Percentiles rank a stretch among this genome's conserved stretches.
Conservation (phyloP, 2,888 invertebrate genomes). For the Strigamia transsilvanica region DNA sequence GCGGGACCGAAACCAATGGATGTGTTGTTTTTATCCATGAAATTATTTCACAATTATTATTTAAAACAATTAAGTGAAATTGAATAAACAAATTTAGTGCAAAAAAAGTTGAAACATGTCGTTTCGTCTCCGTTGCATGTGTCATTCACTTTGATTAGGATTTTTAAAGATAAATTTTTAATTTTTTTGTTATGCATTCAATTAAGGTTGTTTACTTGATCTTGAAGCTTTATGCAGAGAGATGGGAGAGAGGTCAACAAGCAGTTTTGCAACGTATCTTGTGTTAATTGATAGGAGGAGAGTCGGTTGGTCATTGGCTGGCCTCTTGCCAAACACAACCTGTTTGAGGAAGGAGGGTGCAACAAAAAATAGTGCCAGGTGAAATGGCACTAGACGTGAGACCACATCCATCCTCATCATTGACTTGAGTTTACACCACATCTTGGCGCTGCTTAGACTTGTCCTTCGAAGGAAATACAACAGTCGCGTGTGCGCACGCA, state of each 20-base stretch:
- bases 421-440: not conserved
- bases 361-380: conserved; percentile 48
- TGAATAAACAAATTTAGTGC: not conserved
- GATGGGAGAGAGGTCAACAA: conserved; percentile 49
- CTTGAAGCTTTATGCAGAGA: conserved; percentile 36
- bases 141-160: not conserved
- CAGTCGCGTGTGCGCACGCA: not conserved
- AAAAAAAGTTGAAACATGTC: not conserved
- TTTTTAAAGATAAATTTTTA: not conserved
- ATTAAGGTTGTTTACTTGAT: conserved; percentile 46
- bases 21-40: not conserved
- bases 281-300: conserved; percentile 50
- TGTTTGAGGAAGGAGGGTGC: conserved; percentile 41
- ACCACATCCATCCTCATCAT: conserved; percentile 51
- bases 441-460: not conserved
- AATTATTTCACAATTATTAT: not conserved
- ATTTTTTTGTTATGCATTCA: not conserved
- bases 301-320: conserved; percentile 50
- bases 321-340: conserved; percentile 50
- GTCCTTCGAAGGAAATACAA: not conserved
- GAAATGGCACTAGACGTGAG: conserved; percentile 49
- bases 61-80: not conserved
- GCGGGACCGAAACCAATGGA: not conserved
- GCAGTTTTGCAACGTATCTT: conserved; percentile 45
- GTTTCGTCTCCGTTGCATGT: not conserved